Evolutionary conservation across 23 tunicate species (phyloP).

Genomic region (Diplosoma virens): DNA sequence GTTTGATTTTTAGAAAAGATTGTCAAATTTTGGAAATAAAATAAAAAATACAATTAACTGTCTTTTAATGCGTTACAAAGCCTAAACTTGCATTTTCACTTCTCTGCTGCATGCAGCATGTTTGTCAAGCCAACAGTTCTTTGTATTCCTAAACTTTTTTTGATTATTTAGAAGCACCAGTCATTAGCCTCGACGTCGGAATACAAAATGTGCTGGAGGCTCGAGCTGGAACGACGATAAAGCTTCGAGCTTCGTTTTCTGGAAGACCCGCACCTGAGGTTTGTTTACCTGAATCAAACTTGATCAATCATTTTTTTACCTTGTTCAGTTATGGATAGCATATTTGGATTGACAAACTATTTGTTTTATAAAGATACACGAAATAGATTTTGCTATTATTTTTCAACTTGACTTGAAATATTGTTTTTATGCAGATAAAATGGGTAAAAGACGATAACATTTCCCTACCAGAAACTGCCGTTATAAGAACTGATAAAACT

Average conservation of each 20-base stretch:
- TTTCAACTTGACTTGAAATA: no score
- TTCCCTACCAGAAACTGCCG: constrained; percentile 47
- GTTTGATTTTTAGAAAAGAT: no score
- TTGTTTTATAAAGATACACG: no score
- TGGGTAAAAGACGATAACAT: constrained; percentile 85
- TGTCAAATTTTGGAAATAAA: no score
- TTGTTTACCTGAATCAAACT: neutral
- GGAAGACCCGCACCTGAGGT: constrained; percentile 90
- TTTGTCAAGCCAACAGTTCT: no score
- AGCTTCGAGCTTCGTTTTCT: constrained; percentile 52
- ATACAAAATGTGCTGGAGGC: constrained; percentile 69
- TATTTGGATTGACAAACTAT: neutral
- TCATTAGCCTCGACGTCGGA: constrained; percentile 79
- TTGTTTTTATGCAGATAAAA: no score
- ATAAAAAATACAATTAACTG: no score
- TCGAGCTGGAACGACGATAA: constrained; percentile 78
- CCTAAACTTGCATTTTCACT: no score
- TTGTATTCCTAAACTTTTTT: no score
- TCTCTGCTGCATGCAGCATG: no score
- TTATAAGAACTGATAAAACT: constrained; percentile 51
- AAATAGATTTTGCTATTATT: no score
- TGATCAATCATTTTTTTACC: neutral
- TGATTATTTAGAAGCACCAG: constrained; percentile 67
- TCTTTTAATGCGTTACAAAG: no score
- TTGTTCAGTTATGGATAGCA: neutral